Base-by-base conservation (phyloP, 2,113 vertebrate genomes). In the Oreochromis niloticus region DNA sequence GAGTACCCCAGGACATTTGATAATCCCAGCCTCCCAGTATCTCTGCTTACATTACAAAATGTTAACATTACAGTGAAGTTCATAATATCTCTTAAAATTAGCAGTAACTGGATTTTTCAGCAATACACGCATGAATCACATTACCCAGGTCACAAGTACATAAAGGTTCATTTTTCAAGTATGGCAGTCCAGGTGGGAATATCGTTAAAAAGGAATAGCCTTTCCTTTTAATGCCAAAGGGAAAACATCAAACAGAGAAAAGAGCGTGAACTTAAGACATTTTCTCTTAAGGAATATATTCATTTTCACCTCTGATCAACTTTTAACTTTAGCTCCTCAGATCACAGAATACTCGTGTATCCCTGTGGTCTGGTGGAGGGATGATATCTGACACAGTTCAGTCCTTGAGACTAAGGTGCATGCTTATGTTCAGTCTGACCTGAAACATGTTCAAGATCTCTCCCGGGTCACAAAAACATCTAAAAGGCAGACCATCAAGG, bases 231-330 rank as follows among this genome's bases (percentile, higher is more conserved):
- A 61, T 73, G 30, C 78, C 19, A 27, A 16, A 27, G 78, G 83
- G 46, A 81, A 88, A 81, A 81, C 84, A 86, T 87, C 82, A 71
- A 63, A 83, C 66, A 91, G 84, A 90, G 56, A 81, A 88, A 84
- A 85, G 85, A 68, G 41, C 14, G 55, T 81, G 75, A 87, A 83
- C 88, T 80, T 57, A 27, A 36, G 54, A 80, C 9, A 68, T 34
- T 80, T 39, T 46, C 24, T 86, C 81, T 80, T 50, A 83, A 82
- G 17, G 83, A 63, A 54, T 84, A 27, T 19, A 5, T 88, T 87
- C 16, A 75, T 78, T 89, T 63, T 75, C 71, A 68, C 81, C 48
- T 83, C 41, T 30, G 24, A 83, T 82, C 57, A 92, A 83, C 86
- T 85, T 93, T 48, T 78, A 78, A 82, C 73, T 83, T 87, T 50